Percentiles rank a stretch among this genome's conserved stretches.
phyloP scores from a whole-genome alignment of 2,113 vertebrate species.

The Poecilia latipinna region DNA sequence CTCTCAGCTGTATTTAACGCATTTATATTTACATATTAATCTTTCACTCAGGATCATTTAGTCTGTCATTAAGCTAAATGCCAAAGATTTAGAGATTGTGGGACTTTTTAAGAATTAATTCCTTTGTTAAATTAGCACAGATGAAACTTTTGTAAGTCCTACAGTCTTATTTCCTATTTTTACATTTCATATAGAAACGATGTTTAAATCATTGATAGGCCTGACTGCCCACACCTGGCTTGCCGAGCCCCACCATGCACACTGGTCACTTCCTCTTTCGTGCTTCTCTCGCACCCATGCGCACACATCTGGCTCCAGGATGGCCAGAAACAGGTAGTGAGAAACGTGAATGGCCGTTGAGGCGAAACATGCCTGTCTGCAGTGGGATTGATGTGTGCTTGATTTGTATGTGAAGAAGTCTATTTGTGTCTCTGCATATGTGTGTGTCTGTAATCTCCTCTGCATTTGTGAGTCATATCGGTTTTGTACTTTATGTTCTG shows the following conservation, averaged over 20 bases:
- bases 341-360: conserved; percentile 38
- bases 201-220: neutral
- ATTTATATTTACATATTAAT: neutral
- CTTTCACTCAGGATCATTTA: neutral
- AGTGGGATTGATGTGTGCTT: conserved; percentile 33
- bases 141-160: neutral
- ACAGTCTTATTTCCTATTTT: neutral
- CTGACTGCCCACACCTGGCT: conserved; percentile 47
- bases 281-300: neutral
- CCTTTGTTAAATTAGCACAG: no score
- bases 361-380: conserved; percentile 41
- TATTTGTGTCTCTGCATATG: conserved; percentile 34
- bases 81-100: no score
- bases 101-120: no score
- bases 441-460: conserved; percentile 46
- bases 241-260: conserved; percentile 9
- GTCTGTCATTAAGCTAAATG: neutral
- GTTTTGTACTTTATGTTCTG: conserved; percentile 49
- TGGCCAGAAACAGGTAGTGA: conserved; percentile 63
- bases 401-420: conserved; percentile 46
- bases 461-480: conserved; percentile 63
- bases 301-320: conserved; percentile 39
- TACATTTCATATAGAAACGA: neutral
- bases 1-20: no score
- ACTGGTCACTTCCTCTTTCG: conserved; percentile 52